Percentiles rank a stretch among this genome's conserved stretches.
These are phyloP conservation scores for Drosophila antonietae DNA, from an alignment of 2,888 invertebrate genomes.

Conservation along the genomic window DNA sequence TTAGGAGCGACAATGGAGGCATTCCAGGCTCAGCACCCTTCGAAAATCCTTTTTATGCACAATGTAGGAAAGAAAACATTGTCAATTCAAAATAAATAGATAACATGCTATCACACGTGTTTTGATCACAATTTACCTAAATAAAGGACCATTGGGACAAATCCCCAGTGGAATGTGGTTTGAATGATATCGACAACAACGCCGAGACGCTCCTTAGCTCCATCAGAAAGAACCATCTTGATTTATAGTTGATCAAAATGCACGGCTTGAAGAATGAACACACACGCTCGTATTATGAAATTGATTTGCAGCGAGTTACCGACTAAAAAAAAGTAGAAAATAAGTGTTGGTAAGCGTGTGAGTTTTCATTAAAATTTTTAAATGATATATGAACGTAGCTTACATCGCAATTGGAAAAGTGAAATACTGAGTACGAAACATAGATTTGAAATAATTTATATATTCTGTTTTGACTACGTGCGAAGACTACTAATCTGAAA, in stretches of 20 bases:
- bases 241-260: slow-evolving; percentile 26
- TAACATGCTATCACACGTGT: slow-evolving; percentile 47
- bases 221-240: slow-evolving; percentile 84
- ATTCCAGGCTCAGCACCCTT: slow-evolving; percentile 89
- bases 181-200: slow-evolving; percentile 87
- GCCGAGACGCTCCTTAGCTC: slow-evolving; percentile 87
- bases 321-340: slow-evolving; percentile 12
- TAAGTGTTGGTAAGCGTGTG: slow-evolving; percentile 48
- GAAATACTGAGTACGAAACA: not conserved
- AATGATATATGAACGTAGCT: slow-evolving; percentile 1
- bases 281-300: slow-evolving; percentile 47
- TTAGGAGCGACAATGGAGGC: slow-evolving; percentile 86
- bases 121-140: slow-evolving; percentile 85
- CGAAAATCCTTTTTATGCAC: slow-evolving; percentile 86
- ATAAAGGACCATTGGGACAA: slow-evolving; percentile 89
- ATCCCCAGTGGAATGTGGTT: slow-evolving; percentile 89
- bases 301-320: slow-evolving; percentile 26
- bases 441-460: not conserved
- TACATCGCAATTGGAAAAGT: slow-evolving; percentile 13
- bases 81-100: slow-evolving; percentile 29
- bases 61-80: slow-evolving; percentile 8
- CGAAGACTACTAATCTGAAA: slow-evolving; percentile 18
- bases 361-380: not conserved
- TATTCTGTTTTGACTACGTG: not conserved
- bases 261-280: slow-evolving; percentile 9